phyloP scores from a whole-genome alignment of 2,113 vertebrate genomes.

The Pongo abelii region DNA sequence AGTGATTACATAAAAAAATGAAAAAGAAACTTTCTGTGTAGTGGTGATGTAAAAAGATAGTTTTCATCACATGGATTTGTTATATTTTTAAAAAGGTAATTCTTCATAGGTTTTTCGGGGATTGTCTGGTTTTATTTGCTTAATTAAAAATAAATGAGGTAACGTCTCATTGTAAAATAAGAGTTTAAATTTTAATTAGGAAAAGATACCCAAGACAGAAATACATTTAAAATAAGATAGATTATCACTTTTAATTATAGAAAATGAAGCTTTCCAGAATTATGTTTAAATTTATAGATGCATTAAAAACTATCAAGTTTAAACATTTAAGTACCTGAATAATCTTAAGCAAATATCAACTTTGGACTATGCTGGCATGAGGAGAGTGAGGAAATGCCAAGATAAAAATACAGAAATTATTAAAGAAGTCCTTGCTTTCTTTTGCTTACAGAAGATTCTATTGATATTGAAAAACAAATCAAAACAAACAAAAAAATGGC shows the following conservation, averaged over 20 bases:
- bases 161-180: background rate
- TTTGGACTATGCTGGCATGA: background rate
- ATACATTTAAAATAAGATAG: background rate
- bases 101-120: background rate
- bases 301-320: conserved; percentile 27
- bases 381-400: conserved; percentile 16
- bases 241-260: background rate
- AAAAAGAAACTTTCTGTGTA: background rate
- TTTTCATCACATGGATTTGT: background rate
- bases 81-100: background rate
- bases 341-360: conserved; percentile 44
- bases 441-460: conserved; percentile 19
- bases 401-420: conserved; percentile 1
- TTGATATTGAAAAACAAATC: background rate
- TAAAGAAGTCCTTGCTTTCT: background rate
- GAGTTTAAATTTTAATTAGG: conserved; percentile 41
- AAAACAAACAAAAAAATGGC: background rate
- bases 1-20: background rate
- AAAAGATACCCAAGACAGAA: background rate
- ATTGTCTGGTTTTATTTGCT: background rate
- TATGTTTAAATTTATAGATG: background rate
- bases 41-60: background rate
- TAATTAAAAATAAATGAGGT: conserved; percentile 19
- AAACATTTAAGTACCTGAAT: background rate
- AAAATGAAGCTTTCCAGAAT: conserved; percentile 23